These are phyloP conservation scores for Platyrinchus mystaceus DNA, from an alignment of 2,797 vertebrate species.

Conservation along the genomic window DNA sequence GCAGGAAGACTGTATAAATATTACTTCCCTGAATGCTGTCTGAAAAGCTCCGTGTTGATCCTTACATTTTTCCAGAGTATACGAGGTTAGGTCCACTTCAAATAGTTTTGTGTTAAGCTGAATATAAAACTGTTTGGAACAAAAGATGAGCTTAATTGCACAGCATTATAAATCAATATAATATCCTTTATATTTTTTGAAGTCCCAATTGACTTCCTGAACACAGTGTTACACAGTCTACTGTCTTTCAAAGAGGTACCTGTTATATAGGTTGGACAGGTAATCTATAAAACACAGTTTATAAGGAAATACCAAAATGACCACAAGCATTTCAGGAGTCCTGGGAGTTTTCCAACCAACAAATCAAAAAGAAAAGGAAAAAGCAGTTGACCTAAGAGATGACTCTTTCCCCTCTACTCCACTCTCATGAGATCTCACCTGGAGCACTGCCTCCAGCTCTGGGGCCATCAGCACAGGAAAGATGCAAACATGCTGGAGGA, in stretches of 20 bases:
- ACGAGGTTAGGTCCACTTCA: background rate
- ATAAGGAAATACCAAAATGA: slow-evolving; percentile 60
- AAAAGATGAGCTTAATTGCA: background rate
- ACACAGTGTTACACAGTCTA: background rate
- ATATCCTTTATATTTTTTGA: background rate
- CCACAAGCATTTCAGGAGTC: slow-evolving; percentile 56
- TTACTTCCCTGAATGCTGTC: background rate
- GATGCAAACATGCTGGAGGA: accelerated
- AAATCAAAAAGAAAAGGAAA: slow-evolving; percentile 23
- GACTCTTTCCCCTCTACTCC: background rate
- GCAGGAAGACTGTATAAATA: background rate
- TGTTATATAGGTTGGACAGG: background rate
- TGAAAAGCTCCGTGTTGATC: background rate
- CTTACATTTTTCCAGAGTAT: background rate
- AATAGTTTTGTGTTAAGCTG: background rate
- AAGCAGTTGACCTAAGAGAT: background rate
- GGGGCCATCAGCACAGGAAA: background rate
- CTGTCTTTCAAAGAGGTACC: background rate
- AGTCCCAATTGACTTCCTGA: background rate
- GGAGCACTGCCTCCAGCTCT: background rate
- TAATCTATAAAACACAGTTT: slow-evolving; percentile 12
- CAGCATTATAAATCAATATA: background rate
- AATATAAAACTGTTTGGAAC: background rate
- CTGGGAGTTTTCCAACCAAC: slow-evolving; percentile 38
- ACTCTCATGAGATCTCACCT: background rate